Base-by-base conservation (phyloP, 1,140 invertebrate species). In the Elysia chlorotica region DNA sequence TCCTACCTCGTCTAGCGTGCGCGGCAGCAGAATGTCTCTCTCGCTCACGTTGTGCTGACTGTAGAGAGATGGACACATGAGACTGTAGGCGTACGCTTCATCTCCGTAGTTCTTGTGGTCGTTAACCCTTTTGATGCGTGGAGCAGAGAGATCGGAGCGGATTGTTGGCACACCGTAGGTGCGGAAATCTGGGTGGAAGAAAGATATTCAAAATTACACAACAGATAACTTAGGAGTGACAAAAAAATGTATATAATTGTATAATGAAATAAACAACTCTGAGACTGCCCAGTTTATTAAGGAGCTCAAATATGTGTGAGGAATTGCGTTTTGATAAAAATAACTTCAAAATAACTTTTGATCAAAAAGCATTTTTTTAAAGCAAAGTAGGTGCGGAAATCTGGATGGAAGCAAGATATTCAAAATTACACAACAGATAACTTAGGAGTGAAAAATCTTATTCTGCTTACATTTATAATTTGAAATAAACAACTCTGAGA, bases 131-230 rank as follows among this genome's bases (percentile, higher is more conserved):
- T 79, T 78, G 25, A 85, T 78, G 62, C 82, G 74, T 1, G 86
- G 85, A 36, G 85, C 82, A 21, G 80, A 75, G 38, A 87, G 69
- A 75, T 88, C 86, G 38, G 79, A 78, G 36, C 86, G 75, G 33
- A 87, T 80, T 30, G 83, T 85, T n/a, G 87, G 86, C 21, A 84
- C 80, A 74, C 87, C 87, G 75, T 88, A 88, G 23, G 77, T 78
- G 56, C 87, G 77, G 76, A 82, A 87, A 73, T 74, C 85, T 87
- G 71, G 23, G 61, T 71, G 73, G 38, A 68, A 48, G 69, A 38
- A 53, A 57, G 23, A 63, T 5, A n/a, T 65, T 33, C 56, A 38
- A 28, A 48, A 2, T 31, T 17, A 37, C n/a, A 41, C 38, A 25
- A 62, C 10, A n/a, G n/a, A 14, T 48, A 48, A n/a, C n/a, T 48